phyloP scores from a whole-genome alignment of 92 coral and sea anemone genomes.

The Umimayanthus kanabou region DNA sequence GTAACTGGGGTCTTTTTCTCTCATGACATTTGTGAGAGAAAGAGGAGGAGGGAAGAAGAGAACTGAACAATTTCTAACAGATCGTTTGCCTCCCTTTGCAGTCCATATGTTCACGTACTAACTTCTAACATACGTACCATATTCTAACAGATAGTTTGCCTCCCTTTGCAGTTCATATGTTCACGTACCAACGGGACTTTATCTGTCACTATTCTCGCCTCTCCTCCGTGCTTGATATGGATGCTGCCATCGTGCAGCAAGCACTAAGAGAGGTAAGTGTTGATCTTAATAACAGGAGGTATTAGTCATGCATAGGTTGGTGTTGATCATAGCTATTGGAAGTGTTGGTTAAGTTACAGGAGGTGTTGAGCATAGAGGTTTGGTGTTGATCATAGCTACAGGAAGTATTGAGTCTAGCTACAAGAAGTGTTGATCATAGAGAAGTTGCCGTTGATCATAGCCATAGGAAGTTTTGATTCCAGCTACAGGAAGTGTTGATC shows the following conservation, averaged over 20 bases:
- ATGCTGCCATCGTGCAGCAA: conserved; percentile 91
- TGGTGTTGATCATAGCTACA: not conserved
- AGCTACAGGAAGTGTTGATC: not conserved
- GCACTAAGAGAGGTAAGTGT: conserved; percentile 81
- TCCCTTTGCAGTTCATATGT: conserved; percentile 81
- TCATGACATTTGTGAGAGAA: too few species aligned
- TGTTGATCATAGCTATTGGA: not conserved
- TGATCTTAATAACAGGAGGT: not conserved
- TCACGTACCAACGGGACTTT: conserved; percentile 90
- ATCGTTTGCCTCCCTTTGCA: conserved; percentile 24
- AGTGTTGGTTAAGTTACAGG: not conserved
- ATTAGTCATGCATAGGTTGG: not conserved
- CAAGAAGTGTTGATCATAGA: not conserved
- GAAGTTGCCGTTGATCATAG: not conserved
- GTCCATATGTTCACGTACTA: conserved; percentile 97
- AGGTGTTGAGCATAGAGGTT: not conserved
- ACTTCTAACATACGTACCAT: not conserved
- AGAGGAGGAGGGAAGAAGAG: not conserved
- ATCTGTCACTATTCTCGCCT: conserved; percentile 96
- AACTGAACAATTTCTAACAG: not conserved
- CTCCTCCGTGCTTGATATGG: conserved; percentile 98
- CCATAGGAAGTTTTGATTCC: not conserved
- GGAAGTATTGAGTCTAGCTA: not conserved
- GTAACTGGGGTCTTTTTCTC: too few species aligned
- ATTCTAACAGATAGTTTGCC: too few species aligned